Evolutionary conservation across 2,797 vertebrate genomes (phyloP).

Genomic region (Otolemur crassicaudatus): DNA sequence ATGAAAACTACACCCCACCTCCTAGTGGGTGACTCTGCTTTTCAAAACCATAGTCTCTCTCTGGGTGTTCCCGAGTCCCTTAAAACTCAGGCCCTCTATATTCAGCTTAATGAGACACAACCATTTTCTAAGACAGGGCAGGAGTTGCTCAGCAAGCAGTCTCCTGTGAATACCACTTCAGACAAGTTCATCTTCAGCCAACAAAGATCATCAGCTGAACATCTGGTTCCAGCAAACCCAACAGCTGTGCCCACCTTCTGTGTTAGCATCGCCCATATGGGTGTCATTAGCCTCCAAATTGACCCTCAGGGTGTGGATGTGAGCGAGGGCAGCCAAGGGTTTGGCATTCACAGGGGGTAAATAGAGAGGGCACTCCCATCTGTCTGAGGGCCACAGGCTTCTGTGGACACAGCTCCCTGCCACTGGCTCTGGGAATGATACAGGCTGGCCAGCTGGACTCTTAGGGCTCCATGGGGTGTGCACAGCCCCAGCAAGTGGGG

Average conservation of each 20-base stretch:
- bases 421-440: background rate
- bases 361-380: background rate
- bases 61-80: background rate
- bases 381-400: background rate
- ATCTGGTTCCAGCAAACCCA: constrained; percentile 25
- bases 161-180: background rate
- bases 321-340: background rate
- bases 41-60: background rate
- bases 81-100: background rate
- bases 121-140: background rate
- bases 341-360: background rate
- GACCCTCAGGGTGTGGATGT: constrained; percentile 28
- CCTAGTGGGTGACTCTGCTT: background rate
- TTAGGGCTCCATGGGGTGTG: accelerated
- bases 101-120: background rate
- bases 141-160: background rate
- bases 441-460: background rate
- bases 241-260: constrained; percentile 38
- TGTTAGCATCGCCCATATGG: background rate
- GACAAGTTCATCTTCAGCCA: background rate
- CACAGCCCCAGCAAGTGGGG: background rate
- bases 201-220: background rate
- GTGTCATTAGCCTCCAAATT: constrained; percentile 51
- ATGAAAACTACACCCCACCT: background rate
- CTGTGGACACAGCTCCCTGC: background rate